Conservation (phyloP, 2,797 vertebrate genomes). For the Schizopygopsis pylzovi region DNA sequence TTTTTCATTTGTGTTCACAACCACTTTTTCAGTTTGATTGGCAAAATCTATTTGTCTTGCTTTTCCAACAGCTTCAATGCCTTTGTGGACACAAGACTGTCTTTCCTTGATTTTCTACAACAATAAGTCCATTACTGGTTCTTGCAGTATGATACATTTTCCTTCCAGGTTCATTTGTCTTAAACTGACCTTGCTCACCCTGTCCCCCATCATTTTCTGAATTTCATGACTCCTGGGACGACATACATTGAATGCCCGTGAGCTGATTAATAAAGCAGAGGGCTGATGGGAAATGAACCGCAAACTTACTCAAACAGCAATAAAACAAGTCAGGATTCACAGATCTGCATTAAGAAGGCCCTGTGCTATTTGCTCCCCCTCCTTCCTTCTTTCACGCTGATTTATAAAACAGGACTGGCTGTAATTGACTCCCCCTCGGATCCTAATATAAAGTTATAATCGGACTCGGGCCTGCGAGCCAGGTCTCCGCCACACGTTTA, state of each 20-base stretch:
- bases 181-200: slow-evolving; percentile 34
- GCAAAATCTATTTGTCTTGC: not conserved
- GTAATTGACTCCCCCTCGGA: slow-evolving; percentile 63
- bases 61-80: not conserved
- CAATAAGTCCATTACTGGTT: slow-evolving; percentile 9
- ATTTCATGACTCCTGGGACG: slow-evolving; percentile 18
- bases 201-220: slow-evolving; percentile 53
- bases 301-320: slow-evolving; percentile 54
- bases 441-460: slow-evolving; percentile 64
- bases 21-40: not conserved
- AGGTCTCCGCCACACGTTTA: slow-evolving; percentile 60
- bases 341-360: slow-evolving; percentile 49
- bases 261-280: slow-evolving; percentile 60
- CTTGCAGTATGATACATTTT: slow-evolving; percentile 26
- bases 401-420: slow-evolving; percentile 62
- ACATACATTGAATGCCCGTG: slow-evolving; percentile 25
- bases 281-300: slow-evolving; percentile 50
- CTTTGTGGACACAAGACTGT: not conserved
- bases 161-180: slow-evolving; percentile 41
- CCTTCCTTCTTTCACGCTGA: slow-evolving; percentile 44
- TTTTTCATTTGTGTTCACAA: slow-evolving; percentile 56
- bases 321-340: slow-evolving; percentile 59
- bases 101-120: slow-evolving; percentile 1
- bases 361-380: slow-evolving; percentile 34
- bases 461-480: slow-evolving; percentile 51